Evolutionary conservation across 2,113 vertebrate genomes (phyloP).

Genomic region (Cebus imitator): DNA sequence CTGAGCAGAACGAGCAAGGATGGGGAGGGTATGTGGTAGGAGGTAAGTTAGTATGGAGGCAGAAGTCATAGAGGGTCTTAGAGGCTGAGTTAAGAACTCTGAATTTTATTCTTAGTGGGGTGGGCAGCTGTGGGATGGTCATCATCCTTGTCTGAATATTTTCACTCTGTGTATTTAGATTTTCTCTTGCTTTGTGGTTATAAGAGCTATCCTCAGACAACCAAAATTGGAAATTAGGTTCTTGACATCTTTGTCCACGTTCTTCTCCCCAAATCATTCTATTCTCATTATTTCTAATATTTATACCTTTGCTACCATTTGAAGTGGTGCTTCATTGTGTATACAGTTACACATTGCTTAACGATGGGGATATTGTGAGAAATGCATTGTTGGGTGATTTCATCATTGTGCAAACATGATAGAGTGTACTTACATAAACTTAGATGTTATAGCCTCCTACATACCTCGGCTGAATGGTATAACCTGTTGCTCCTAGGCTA

Average conservation of each 20-base stretch:
- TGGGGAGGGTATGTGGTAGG: not conserved
- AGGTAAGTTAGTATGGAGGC: not conserved
- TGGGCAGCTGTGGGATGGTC: not conserved
- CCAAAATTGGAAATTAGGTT: not conserved
- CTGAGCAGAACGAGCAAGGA: not conserved
- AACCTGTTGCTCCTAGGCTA: not conserved
- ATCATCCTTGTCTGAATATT: not conserved
- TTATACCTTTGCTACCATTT: not conserved
- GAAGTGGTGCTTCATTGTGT: not conserved
- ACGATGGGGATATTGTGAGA: not conserved
- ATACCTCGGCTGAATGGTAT: not conserved
- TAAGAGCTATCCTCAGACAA: not conserved
- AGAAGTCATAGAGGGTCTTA: not conserved
- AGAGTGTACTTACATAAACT: not conserved
- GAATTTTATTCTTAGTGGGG: not conserved
- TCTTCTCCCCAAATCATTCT: not conserved
- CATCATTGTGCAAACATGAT: not conserved
- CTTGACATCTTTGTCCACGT: not conserved
- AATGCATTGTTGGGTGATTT: not conserved
- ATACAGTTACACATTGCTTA: not conserved
- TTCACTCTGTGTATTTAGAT: not conserved
- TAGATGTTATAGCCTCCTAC: not conserved
- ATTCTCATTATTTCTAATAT: not conserved
- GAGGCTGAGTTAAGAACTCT: not conserved
- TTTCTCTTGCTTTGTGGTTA: not conserved